phyloP scores from a whole-genome alignment of 2,113 vertebrate species.

The Empidonax traillii region DNA sequence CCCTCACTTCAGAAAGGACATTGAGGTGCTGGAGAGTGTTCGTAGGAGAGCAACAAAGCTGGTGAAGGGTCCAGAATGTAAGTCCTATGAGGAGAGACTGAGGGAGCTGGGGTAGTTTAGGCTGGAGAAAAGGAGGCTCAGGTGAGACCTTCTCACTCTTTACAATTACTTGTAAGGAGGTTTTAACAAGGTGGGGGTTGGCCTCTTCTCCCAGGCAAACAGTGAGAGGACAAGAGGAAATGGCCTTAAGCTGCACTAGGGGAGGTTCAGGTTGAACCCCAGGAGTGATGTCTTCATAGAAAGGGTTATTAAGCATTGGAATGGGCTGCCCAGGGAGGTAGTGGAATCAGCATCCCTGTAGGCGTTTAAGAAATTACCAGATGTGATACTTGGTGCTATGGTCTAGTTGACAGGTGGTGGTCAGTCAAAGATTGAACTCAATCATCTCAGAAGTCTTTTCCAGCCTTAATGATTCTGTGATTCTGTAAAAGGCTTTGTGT shows the following conservation, averaged over 20 bases:
- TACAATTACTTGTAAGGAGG: not conserved
- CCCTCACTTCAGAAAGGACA: not conserved
- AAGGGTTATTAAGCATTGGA: not conserved
- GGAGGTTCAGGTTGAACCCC: not conserved
- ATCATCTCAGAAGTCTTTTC: not conserved
- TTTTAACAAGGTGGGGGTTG: not conserved
- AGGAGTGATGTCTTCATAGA: not conserved
- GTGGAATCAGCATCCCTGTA: not conserved
- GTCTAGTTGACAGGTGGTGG: not conserved
- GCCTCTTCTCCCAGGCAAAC: not conserved
- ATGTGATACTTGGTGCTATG: accelerated
- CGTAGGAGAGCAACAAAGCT: not conserved
- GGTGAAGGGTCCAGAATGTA: not conserved
- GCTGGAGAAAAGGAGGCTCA: not conserved
- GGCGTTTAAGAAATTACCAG: not conserved
- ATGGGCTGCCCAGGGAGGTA: not conserved
- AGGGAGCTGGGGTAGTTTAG: not conserved
- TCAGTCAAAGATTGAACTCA: not conserved
- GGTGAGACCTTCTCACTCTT: not conserved
- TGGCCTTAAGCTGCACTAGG: not conserved
- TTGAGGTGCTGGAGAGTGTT: not conserved
- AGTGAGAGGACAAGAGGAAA: not conserved
- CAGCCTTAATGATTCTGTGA: not conserved
- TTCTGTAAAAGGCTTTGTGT: not conserved
- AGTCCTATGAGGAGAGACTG: not conserved